These are phyloP conservation scores for Macrophya annulata DNA, from an alignment of 2,888 invertebrate genomes.

Conservation along the genomic window DNA sequence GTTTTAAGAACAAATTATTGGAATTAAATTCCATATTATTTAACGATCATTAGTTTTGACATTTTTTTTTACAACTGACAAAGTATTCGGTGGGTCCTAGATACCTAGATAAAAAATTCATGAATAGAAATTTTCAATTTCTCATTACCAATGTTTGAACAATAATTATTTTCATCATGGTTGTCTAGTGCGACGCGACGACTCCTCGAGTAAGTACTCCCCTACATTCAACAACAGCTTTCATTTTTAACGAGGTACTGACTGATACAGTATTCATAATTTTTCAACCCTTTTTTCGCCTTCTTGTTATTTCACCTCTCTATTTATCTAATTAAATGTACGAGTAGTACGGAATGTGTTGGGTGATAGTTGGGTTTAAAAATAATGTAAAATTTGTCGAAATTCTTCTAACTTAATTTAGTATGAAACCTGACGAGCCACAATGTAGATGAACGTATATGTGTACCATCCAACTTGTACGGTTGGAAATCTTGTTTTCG, in stretches of 20 bases:
- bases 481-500: neutral
- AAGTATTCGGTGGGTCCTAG: neutral
- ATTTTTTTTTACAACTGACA: neutral
- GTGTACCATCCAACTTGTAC: neutral
- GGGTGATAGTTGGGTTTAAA: neutral
- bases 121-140: neutral
- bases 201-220: neutral
- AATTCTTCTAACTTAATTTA: neutral
- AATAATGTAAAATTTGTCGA: neutral
- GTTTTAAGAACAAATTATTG: neutral
- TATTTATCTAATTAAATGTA: neutral
- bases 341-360: neutral
- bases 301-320: neutral
- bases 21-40: constrained; percentile 1
- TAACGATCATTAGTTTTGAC: neutral
- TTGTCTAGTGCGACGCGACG: neutral
- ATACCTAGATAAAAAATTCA: neutral
- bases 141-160: neutral
- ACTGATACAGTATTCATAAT: neutral
- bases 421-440: neutral
- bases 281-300: neutral
- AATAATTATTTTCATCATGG: neutral
- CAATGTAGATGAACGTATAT: neutral
- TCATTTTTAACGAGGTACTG: constrained; percentile 27
- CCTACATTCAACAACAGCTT: neutral